phyloP scores from a whole-genome alignment of 2,888 invertebrate genomes.

The Calliopum simillimum region DNA sequence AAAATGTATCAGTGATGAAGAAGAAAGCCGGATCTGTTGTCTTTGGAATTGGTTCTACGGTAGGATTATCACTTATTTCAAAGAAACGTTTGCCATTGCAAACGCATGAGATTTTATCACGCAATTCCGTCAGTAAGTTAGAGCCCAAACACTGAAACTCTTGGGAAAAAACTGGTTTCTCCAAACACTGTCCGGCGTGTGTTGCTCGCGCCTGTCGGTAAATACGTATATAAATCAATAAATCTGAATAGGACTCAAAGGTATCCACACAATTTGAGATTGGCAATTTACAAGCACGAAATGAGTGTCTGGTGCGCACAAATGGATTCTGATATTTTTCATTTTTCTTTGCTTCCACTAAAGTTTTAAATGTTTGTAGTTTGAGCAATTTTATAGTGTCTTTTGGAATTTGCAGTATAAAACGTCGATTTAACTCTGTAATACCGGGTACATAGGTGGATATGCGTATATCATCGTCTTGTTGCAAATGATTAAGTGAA shows the following conservation, averaged over 20 bases:
- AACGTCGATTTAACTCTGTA: conserved; percentile 43
- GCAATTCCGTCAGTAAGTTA: conserved; percentile 77
- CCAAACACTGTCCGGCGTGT: conserved; percentile 51
- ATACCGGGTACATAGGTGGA: conserved; percentile 47
- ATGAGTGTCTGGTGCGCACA: conserved; percentile 47
- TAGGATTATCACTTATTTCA: conserved; percentile 72
- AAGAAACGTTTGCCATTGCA: conserved; percentile 75
- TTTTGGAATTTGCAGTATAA: conserved; percentile 33
- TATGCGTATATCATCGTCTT: conserved; percentile 49
- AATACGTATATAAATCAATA: conserved; percentile 68
- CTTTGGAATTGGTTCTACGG: conserved; percentile 51
- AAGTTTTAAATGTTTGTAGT: conserved; percentile 44
- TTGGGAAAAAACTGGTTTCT: conserved; percentile 68
- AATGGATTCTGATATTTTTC: conserved; percentile 51
- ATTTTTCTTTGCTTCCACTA: conserved; percentile 45
- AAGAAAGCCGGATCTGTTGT: conserved; percentile 73
- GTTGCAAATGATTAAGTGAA: conserved; percentile 47
- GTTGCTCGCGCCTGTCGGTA: conserved; percentile 69
- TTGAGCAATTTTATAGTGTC: conserved; percentile 34
- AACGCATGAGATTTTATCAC: conserved; percentile 80
- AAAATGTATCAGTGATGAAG: conserved; percentile 83
- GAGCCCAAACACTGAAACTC: conserved; percentile 75
- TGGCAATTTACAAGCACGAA: conserved; percentile 33
- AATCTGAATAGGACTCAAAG: conserved; percentile 62
- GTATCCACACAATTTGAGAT: conserved; percentile 41